Percentiles rank a stretch among this genome's conserved stretches.
Evolutionary conservation across 2,888 invertebrate species (phyloP).

Genomic region (Zaprionus bogoriensis): DNA sequence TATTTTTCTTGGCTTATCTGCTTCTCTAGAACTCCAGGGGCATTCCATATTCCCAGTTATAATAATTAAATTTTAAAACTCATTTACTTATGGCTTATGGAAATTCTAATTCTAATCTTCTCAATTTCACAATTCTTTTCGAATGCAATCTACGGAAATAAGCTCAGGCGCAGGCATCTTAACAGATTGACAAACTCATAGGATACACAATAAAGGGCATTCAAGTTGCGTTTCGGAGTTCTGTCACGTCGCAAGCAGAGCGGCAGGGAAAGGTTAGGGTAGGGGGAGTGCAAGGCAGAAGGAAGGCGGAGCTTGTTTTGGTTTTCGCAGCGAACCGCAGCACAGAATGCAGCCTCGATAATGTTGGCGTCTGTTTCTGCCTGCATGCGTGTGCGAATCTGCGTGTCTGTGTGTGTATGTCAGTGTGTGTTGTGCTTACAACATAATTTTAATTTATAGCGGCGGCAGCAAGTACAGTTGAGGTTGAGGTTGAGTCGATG

Average conservation of each 20-base stretch:
- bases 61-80: too few species aligned
- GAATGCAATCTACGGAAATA: too few species aligned
- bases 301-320: constrained; percentile 19
- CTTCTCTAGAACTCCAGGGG: too few species aligned
- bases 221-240: neutral
- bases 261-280: too few species aligned
- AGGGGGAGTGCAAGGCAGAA: neutral
- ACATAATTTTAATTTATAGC: constrained; percentile 76
- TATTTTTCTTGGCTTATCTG: too few species aligned
- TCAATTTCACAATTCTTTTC: too few species aligned
- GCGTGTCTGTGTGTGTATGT: constrained; percentile 16
- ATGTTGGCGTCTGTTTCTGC: constrained; percentile 41
- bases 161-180: too few species aligned
- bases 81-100: too few species aligned
- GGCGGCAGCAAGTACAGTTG: constrained; percentile 68
- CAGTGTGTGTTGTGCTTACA: constrained; percentile 57
- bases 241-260: neutral
- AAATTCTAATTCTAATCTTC: too few species aligned
- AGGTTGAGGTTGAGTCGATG: constrained; percentile 36
- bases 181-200: too few species aligned
- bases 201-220: constrained; percentile 6
- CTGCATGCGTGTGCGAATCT: constrained; percentile 2
- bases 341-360: constrained; percentile 27
- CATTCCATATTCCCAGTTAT: too few species aligned
- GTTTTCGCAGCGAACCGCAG: constrained; percentile 31